These are phyloP conservation scores for Pseudochirops corinnae DNA, from an alignment of 2,797 vertebrate species.

Conservation along the genomic window DNA sequence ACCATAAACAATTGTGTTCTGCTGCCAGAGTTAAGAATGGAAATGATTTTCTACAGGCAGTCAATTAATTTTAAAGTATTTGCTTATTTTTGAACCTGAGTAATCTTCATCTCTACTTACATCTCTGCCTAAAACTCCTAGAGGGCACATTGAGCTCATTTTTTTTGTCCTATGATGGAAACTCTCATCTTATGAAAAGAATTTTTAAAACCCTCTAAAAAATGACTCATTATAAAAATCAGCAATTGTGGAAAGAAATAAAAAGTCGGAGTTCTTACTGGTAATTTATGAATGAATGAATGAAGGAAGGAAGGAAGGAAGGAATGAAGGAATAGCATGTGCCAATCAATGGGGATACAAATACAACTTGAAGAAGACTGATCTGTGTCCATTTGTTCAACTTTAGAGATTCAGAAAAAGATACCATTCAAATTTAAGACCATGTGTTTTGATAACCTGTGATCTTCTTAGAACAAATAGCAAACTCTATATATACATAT, in stretches of 20 bases:
- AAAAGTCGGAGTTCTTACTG: background rate
- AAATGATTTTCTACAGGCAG: background rate
- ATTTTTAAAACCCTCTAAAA: constrained; percentile 1
- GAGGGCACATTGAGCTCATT: too few relatives aligned
- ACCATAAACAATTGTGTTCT: background rate
- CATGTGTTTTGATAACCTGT: background rate
- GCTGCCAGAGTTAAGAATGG: background rate
- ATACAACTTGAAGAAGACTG: background rate
- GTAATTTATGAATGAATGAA: background rate
- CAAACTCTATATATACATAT: background rate
- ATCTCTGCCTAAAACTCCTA: background rate
- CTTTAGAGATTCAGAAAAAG: constrained; percentile 24
- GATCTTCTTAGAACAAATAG: background rate
- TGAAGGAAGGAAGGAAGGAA: background rate
- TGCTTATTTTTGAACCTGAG: background rate
- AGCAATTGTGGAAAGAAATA: background rate
- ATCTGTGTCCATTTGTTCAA: background rate
- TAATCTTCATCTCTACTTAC: background rate
- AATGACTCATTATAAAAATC: background rate
- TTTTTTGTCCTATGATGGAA: constrained; percentile 5
- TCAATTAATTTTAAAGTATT: background rate
- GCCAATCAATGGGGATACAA: background rate
- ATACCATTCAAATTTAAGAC: constrained; percentile 23
- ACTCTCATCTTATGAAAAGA: background rate
- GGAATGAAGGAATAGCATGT: background rate